These are phyloP conservation scores for Aphelinus atriplicis DNA, from an alignment of 1,140 invertebrate species.

Conservation along the genomic window DNA sequence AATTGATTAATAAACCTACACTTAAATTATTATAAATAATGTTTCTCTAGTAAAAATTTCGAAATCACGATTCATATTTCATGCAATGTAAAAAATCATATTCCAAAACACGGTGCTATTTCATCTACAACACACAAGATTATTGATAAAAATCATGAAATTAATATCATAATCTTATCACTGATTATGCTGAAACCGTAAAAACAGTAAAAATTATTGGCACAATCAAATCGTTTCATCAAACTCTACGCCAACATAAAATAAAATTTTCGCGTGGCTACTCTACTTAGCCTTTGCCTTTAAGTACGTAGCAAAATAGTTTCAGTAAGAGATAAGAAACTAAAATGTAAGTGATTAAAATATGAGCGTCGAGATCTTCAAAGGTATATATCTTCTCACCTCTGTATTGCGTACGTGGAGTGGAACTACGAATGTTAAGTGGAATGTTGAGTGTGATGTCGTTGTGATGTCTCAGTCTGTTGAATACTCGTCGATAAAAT, in stretches of 20 bases:
- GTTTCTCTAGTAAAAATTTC: background rate
- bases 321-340: slow-evolving; percentile 10
- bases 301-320: slow-evolving; percentile 36
- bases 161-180: slow-evolving; percentile 28
- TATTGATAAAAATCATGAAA: background rate
- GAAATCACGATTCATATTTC: too few species aligned
- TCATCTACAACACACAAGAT: too few species aligned
- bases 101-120: too few species aligned
- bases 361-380: slow-evolving; percentile 20
- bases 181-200: slow-evolving; percentile 28
- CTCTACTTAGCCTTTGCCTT: slow-evolving; percentile 12
- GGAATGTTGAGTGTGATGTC: slow-evolving; percentile 37
- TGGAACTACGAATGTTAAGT: slow-evolving; percentile 27
- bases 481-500: slow-evolving; percentile 19
- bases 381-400: slow-evolving; percentile 9
- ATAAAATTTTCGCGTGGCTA: slow-evolving; percentile 11
- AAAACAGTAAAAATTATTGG: slow-evolving; percentile 33
- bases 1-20: background rate
- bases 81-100: too few species aligned
- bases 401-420: background rate
- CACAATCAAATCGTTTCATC: slow-evolving; percentile 29
- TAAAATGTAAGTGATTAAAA: slow-evolving; percentile 24
- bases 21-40: background rate
- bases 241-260: slow-evolving; percentile 12
- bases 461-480: slow-evolving; percentile 39